These are phyloP conservation scores for Tinea trinotella DNA, from an alignment of 2,888 invertebrate genomes.

Conservation along the genomic window DNA sequence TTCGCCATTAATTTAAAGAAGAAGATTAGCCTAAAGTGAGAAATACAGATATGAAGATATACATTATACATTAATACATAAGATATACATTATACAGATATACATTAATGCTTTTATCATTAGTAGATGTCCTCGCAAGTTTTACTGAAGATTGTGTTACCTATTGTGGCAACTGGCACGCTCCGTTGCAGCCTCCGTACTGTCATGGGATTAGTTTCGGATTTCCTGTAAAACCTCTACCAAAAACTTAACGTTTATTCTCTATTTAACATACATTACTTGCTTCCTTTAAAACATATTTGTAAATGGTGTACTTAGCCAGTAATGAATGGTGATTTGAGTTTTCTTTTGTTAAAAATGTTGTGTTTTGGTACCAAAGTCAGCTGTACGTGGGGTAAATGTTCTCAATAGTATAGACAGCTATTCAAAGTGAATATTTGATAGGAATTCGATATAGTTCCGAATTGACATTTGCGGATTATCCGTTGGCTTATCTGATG, in stretches of 20 bases:
- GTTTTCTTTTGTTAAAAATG: neutral
- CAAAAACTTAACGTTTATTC: neutral
- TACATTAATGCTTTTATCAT: neutral
- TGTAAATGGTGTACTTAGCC: no score
- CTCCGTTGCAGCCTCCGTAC: conserved; percentile 23
- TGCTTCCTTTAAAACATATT: neutral
- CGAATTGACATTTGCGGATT: neutral
- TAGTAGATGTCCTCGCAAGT: neutral
- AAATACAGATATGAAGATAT: no score
- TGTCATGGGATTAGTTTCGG: neutral
- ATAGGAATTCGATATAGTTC: neutral
- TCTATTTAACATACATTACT: neutral
- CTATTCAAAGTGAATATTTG: neutral
- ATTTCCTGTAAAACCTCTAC: neutral
- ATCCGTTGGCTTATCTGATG: neutral
- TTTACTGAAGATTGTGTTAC: conserved; percentile 16
- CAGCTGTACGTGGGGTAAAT: neutral
- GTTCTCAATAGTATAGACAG: neutral
- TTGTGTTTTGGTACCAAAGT: neutral
- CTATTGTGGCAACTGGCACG: conserved; percentile 21
- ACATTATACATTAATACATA: no score
- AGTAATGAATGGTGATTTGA: neutral
- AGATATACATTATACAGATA: no score
- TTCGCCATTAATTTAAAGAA: no score
- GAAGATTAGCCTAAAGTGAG: no score